Percentiles rank a stretch among this genome's conserved stretches.
These are phyloP conservation scores for Paedocypris sp. DNA, from an alignment of 2,113 vertebrate species.

Conservation along the genomic window DNA sequence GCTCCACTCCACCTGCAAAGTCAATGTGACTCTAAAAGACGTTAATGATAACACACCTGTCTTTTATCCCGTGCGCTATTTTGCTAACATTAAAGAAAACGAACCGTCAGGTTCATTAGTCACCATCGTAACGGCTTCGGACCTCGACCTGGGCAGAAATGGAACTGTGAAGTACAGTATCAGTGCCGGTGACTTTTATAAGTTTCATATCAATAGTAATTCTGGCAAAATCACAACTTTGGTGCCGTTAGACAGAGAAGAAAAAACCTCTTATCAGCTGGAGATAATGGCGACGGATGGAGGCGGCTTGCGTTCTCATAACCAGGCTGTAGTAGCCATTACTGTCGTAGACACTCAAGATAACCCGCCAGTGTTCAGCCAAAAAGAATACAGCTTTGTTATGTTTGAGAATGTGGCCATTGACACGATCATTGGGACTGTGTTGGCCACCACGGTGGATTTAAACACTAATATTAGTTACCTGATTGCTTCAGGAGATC, in stretches of 20 bases:
- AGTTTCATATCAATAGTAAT: conserved; percentile 78
- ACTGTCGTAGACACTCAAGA: conserved; percentile 93
- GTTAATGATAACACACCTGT: conserved; percentile 90
- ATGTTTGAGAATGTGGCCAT: conserved; percentile 88
- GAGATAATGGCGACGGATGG: conserved; percentile 82
- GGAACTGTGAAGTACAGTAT: conserved; percentile 85
- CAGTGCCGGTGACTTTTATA: conserved; percentile 76
- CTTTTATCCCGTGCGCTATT: conserved; percentile 93
- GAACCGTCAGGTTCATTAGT: conserved; percentile 81
- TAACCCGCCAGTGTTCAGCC: conserved; percentile 84
- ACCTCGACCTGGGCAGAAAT: conserved; percentile 81
- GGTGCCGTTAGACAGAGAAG: conserved; percentile 82
- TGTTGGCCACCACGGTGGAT: conserved; percentile 83
- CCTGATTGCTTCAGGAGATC: conserved; percentile 86
- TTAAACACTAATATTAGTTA: conserved; percentile 91
- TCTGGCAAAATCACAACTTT: conserved; percentile 80
- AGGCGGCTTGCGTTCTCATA: conserved; percentile 73
- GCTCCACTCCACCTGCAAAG: conserved; percentile 64
- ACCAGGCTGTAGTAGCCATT: conserved; percentile 84
- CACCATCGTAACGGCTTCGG: conserved; percentile 76
- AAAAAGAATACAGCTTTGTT: conserved; percentile 83
- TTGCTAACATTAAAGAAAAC: conserved; percentile 89
- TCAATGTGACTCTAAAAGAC: conserved; percentile 81
- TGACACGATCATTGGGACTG: conserved; percentile 77
- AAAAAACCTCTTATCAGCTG: conserved; percentile 85